These are phyloP conservation scores for Microctonus hyperodae DNA, from an alignment of 2,888 invertebrate species.

Conservation along the genomic window DNA sequence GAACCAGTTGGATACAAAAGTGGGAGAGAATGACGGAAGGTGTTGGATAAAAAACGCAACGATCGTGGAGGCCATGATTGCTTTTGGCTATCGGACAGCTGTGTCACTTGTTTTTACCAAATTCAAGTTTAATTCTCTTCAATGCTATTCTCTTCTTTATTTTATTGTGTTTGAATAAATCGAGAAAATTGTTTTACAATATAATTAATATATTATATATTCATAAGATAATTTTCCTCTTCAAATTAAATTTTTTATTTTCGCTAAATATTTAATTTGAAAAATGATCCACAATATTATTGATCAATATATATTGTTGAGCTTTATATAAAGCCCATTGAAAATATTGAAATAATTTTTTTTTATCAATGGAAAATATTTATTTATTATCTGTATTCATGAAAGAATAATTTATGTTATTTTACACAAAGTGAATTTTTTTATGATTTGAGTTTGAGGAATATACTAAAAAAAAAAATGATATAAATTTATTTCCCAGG, in stretches of 20 bases:
- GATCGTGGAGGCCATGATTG: slow-evolving; percentile 39
- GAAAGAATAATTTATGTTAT: too few species aligned
- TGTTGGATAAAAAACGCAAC: slow-evolving; percentile 39
- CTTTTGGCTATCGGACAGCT: slow-evolving; percentile 42
- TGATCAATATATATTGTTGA: too few species aligned
- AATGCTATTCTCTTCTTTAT: background rate
- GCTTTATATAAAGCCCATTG: too few species aligned
- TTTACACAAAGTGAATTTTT: background rate
- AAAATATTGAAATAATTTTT: too few species aligned
- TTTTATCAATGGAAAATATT: too few species aligned
- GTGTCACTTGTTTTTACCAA: slow-evolving; percentile 28
- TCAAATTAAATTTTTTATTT: too few species aligned
- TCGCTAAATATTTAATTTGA: too few species aligned
- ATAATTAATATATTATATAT: background rate
- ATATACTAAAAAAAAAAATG: background rate
- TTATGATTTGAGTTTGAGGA: background rate
- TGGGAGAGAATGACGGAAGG: slow-evolving; percentile 24
- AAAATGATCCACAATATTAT: too few species aligned
- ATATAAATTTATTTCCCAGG: background rate
- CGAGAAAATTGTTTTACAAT: too few species aligned
- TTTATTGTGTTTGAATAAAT: background rate
- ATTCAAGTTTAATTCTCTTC: slow-evolving; percentile 14
- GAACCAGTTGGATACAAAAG: slow-evolving; percentile 22
- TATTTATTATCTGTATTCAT: too few species aligned
- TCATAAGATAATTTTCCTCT: too few species aligned